These are phyloP conservation scores for Crotalus adamanteus DNA, from an alignment of 2,797 vertebrate species.

Conservation along the genomic window DNA sequence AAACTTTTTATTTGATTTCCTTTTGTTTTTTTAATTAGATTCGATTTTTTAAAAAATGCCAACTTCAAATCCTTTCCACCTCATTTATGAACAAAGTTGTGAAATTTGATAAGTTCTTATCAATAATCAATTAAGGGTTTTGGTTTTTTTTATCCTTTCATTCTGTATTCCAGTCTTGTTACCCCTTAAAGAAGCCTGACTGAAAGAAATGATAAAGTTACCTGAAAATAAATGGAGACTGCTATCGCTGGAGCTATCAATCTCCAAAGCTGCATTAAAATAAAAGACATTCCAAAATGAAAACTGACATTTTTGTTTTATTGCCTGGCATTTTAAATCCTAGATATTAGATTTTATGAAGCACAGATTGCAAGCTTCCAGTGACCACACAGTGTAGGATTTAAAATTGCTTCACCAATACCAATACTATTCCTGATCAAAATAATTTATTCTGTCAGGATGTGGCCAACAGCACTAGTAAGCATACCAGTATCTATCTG, in stretches of 20 bases:
- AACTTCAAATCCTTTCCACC: background rate
- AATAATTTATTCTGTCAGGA: background rate
- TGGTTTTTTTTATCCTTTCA: background rate
- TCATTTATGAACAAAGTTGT: background rate
- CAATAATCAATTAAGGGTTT: background rate
- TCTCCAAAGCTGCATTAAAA: slow-evolving; percentile 51
- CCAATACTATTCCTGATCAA: background rate
- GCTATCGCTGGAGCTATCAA: slow-evolving; percentile 48
- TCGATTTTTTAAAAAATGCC: background rate
- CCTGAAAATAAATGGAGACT: slow-evolving; percentile 22
- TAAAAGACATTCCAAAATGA: slow-evolving; percentile 53
- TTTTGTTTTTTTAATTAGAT: background rate
- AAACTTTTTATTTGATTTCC: background rate
- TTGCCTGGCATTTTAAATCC: slow-evolving; percentile 23
- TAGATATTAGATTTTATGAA: slow-evolving; percentile 28
- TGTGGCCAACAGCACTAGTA: background rate
- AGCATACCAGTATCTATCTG: background rate
- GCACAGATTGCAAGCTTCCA: rapidly evolving
- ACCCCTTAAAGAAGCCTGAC: background rate
- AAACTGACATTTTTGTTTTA: slow-evolving; percentile 62
- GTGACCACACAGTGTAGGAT: background rate
- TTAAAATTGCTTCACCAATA: background rate
- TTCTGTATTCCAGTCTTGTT: background rate
- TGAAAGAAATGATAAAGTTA: background rate
- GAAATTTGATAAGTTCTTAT: background rate